Evolutionary conservation across 2,797 vertebrate species (phyloP), one percentile per base, ranked within the genome.

Genomic region (Schizopygopsis malacanthus): DNA sequence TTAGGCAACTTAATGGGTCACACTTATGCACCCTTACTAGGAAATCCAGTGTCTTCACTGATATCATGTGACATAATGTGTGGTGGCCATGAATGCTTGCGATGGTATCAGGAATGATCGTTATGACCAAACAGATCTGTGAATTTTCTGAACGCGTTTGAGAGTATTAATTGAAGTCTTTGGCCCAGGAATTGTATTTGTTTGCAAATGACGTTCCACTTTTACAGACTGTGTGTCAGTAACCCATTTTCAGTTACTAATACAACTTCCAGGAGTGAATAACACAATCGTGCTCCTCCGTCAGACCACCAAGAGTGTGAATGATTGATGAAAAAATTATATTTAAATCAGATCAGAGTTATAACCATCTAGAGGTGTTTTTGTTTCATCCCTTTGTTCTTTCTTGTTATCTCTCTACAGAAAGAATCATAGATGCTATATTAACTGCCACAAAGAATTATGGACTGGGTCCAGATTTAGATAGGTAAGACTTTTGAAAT

Each of bases 91-190:
- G 83, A 91, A 93, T 89, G 78, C 86, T 81, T 85, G 4, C 72
- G 28, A 41, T 79, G 93, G 91, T 91, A 91, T 89, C 84, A 93
- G 88, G 91, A 94, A 95, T 95, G 93, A 50, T 37, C 3, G 82
- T 92, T 89, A 92, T 93, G 93, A 89, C 92, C 93, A 94, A 95
- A 95, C 93, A 93, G 84, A 72, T 71, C 80, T 11, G 82, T 11
- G 82, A 87, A 91, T 90, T 91, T 90, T 75, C 85, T 88, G 87
- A 79, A 83, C 89, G 86, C 90, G 85, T 87, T 73, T 77, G 87
- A 78, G 83, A 89, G 67, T 91, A 88, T 88, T 78, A 81, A 87
- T 91, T 85, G 85, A 89, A 87, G 85, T 87, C 92, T 91, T 90
- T 87, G 90, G 78, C 81, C 93, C 90, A 92, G 86, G 86, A 90